Percentiles rank a stretch among this genome's conserved stretches.
phyloP scores from a whole-genome alignment of 2,113 vertebrate genomes.

The Vimba vimba region DNA sequence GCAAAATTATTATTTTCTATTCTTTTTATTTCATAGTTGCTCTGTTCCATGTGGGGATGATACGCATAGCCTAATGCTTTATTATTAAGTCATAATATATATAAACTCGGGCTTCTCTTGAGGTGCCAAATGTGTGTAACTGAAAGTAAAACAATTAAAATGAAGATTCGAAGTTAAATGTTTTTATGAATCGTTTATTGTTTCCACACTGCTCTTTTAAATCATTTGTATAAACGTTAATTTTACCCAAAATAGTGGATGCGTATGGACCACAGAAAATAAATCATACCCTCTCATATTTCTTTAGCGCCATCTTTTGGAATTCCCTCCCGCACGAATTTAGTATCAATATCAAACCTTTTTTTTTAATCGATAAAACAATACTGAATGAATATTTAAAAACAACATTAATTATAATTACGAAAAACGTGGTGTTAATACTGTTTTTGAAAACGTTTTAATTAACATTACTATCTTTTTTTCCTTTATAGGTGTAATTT shows the following conservation, averaged over 20 bases:
- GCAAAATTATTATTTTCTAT: not conserved
- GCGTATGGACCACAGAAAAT: not conserved
- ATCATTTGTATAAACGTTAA: not conserved
- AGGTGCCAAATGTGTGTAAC: not conserved
- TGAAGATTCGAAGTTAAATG: not conserved
- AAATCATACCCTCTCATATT: slow-evolving; percentile 50
- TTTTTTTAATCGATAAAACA: not conserved
- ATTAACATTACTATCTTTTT: not conserved
- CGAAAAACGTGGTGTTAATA: not conserved
- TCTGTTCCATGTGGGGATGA: not conserved
- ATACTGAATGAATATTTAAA: not conserved
- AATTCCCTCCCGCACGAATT: slow-evolving; percentile 1
- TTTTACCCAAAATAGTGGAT: not conserved
- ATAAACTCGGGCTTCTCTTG: not conserved
- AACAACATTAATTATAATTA: not conserved
- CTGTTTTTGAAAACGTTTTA: not conserved
- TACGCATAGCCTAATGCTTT: not conserved
- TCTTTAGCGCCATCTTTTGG: slow-evolving; percentile 66
- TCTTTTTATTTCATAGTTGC: not conserved
- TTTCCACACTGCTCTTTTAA: not conserved
- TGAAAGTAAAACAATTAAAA: not conserved
- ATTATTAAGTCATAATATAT: not conserved
- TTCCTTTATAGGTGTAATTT: not conserved
- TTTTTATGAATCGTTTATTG: not conserved
- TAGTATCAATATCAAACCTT: not conserved